A percentile compares a stretch with the other conserved stretches of the same genome.
Evolutionary conservation across 1,140 invertebrate species (phyloP).

Genomic region (Linepithema humile): DNA sequence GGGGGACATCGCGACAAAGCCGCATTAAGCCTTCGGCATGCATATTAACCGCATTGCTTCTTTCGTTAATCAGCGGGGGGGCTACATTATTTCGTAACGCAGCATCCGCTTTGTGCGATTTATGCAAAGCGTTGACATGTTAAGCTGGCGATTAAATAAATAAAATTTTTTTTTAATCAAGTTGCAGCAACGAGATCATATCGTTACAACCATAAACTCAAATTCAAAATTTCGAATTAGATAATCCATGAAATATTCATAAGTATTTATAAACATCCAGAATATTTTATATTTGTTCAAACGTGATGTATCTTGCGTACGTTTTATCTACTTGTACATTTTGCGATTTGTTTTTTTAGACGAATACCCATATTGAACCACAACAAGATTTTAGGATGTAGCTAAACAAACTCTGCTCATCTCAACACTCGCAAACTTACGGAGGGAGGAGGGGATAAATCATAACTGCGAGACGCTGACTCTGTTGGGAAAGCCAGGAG

Average conservation of each 20-base stretch:
- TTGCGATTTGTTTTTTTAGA: background rate
- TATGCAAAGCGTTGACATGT: background rate
- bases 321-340: background rate
- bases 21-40: constrained; percentile 37
- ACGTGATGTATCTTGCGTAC: background rate
- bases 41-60: constrained; percentile 38
- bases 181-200: background rate
- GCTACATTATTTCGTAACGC: background rate
- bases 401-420: background rate
- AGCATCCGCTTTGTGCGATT: background rate
- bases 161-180: background rate
- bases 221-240: background rate
- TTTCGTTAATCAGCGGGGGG: constrained; percentile 32
- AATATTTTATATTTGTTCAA: background rate
- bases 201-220: background rate
- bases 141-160: background rate
- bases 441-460: background rate
- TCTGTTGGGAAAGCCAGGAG: background rate
- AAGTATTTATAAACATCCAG: background rate
- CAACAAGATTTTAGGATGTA: background rate
- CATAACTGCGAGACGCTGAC: background rate
- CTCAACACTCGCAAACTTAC: constrained; percentile 1
- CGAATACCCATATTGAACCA: background rate
- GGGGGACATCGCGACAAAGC: constrained; percentile 48
- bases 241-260: background rate